Conservation (phyloP, 53 echinoderm and acorn worm genomes). For the Luidia sarsii region DNA sequence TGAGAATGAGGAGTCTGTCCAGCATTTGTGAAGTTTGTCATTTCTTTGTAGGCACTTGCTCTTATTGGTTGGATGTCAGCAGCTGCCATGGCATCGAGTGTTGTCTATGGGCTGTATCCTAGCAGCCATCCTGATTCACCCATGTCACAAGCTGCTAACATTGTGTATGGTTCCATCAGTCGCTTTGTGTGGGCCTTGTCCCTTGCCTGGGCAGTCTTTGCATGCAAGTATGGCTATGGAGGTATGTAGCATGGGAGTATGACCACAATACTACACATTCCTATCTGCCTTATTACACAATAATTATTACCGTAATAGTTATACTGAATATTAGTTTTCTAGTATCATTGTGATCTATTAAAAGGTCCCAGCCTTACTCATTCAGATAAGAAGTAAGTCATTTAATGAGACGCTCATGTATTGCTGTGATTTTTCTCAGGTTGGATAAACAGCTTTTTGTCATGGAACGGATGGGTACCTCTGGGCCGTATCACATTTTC, state of each 20-base stretch:
- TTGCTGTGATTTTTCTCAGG: conserved; percentile 57
- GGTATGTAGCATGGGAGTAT: no score
- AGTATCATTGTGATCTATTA: no score
- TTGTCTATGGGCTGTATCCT: conserved; percentile 70
- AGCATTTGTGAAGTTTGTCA: background rate
- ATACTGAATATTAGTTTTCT: no score
- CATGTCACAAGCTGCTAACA: conserved; percentile 40
- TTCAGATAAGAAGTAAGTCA: background rate
- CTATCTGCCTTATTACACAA: no score
- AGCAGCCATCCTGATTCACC: conserved; percentile 33
- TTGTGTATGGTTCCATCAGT: conserved; percentile 70
- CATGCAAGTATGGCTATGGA: conserved; percentile 90
- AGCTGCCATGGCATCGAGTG: conserved; percentile 58
- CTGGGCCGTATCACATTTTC: conserved; percentile 70
- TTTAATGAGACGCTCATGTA: background rate
- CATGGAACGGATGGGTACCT: conserved; percentile 69
- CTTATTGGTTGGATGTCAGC: conserved; percentile 67
- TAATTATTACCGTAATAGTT: no score
- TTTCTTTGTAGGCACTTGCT: conserved; percentile 58
- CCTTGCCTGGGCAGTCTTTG: conserved; percentile 89
- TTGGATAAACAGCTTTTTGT: conserved; percentile 74
- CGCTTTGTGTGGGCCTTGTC: conserved; percentile 82
- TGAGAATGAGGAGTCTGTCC: background rate
- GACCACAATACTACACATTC: no score
- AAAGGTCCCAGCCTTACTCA: no score